Evolutionary conservation across 2,797 vertebrate species (phyloP).

Genomic region (Peromyscus aztecus): DNA sequence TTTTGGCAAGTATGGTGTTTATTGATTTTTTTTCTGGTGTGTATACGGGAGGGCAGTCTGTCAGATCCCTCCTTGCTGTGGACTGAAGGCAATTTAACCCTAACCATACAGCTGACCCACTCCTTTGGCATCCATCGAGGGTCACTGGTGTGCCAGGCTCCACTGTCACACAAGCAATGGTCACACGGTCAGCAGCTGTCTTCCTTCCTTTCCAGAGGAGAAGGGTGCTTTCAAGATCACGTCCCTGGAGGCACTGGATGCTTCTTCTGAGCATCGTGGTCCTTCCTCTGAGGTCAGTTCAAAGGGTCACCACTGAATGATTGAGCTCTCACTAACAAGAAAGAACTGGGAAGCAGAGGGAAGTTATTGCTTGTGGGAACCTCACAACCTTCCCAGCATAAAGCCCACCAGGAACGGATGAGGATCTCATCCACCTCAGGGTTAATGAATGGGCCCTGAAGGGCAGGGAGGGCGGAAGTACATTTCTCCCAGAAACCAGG

Average conservation of each 20-base stretch:
- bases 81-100: neutral
- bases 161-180: neutral
- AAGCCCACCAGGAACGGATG: neutral
- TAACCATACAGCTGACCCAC: neutral
- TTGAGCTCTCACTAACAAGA: neutral
- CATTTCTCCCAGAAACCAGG: neutral
- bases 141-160: neutral
- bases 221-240: neutral
- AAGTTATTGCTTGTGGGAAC: neutral
- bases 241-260: neutral
- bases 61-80: neutral
- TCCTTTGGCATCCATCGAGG: constrained; percentile 1
- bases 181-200: neutral
- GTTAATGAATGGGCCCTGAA: neutral
- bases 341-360: neutral
- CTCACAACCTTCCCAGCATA: neutral
- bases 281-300: constrained; percentile 26
- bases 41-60: neutral
- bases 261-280: neutral
- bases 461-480: neutral
- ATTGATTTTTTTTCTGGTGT: constrained; percentile 17
- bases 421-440: neutral
- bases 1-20: constrained; percentile 63
- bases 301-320: neutral
- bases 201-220: constrained; percentile 27